These are phyloP conservation scores for Origma solitaria DNA, from an alignment of 2,113 vertebrate genomes.

Conservation along the genomic window DNA sequence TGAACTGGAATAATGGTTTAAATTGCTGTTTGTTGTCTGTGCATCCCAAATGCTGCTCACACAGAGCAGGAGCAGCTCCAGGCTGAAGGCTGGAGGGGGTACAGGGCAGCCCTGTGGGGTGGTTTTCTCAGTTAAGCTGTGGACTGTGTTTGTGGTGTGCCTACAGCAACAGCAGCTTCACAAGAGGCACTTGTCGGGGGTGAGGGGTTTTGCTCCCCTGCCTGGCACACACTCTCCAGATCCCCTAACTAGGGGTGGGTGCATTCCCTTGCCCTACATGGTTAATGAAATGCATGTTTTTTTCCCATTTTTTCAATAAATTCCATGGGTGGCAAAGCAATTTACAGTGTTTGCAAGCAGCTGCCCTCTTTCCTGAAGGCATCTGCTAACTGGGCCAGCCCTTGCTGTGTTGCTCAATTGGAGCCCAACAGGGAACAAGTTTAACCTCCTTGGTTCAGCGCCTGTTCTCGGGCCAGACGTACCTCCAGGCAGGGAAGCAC, in stretches of 20 bases:
- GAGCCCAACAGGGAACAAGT: background rate
- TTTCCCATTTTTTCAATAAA: background rate
- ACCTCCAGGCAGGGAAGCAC: background rate
- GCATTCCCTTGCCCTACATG: background rate
- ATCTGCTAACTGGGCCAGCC: background rate
- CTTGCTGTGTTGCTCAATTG: background rate
- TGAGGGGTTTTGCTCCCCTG: background rate
- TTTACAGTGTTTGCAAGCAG: background rate
- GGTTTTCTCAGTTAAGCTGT: background rate
- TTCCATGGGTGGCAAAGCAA: background rate
- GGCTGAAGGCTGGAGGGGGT: background rate
- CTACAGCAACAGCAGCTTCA: background rate
- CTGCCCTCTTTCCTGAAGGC: background rate
- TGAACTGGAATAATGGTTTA: background rate
- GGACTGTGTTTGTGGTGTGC: background rate
- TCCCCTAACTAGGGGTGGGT: background rate
- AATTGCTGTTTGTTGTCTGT: background rate
- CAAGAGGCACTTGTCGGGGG: background rate
- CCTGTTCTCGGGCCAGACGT: background rate
- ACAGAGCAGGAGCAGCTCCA: background rate
- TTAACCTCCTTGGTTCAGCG: background rate
- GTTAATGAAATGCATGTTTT: background rate
- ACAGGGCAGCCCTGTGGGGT: background rate
- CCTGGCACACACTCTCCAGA: background rate
- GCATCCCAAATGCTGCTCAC: fast-evolving